Evolutionary conservation across 2,888 invertebrate species (phyloP).

Genomic region (Acheta domesticus): DNA sequence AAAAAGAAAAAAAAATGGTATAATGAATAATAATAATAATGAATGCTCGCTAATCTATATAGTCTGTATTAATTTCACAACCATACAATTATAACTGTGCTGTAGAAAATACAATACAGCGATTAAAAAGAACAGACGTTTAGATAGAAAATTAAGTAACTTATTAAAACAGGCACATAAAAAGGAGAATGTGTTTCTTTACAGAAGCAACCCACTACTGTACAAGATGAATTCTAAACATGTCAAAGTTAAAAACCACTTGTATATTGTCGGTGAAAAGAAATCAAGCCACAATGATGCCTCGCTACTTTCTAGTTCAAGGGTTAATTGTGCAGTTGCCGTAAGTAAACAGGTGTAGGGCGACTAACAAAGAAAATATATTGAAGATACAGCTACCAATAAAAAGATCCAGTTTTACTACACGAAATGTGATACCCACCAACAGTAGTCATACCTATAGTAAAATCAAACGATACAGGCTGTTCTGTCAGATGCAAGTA

Average conservation of each 20-base stretch:
- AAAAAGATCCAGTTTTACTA: constrained; percentile 11
- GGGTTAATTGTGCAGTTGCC: constrained; percentile 18
- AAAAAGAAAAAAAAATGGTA: not conserved
- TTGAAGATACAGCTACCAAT: constrained; percentile 9
- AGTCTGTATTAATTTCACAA: not conserved
- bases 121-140: constrained; percentile 1
- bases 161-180: constrained; percentile 18
- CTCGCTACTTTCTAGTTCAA: constrained; percentile 18
- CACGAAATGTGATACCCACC: constrained; percentile 7
- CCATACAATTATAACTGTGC: constrained; percentile 9
- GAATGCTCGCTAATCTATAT: constrained; percentile 18
- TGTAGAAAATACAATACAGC: constrained; percentile 2
- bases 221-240: constrained; percentile 18
- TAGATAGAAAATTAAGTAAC: constrained; percentile 18
- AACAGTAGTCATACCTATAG: not conserved
- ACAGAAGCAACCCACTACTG: constrained; percentile 12
- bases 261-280: constrained; percentile 3
- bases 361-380: constrained; percentile 10
- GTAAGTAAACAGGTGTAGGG: constrained; percentile 11
- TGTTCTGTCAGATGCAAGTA: not conserved
- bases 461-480: not conserved
- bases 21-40: not conserved
- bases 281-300: constrained; percentile 18
- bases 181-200: constrained; percentile 4
- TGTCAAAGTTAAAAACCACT: constrained; percentile 11